These are phyloP conservation scores for Ancistrus triradiatus DNA, from an alignment of 2,113 vertebrate species.

Conservation along the genomic window DNA sequence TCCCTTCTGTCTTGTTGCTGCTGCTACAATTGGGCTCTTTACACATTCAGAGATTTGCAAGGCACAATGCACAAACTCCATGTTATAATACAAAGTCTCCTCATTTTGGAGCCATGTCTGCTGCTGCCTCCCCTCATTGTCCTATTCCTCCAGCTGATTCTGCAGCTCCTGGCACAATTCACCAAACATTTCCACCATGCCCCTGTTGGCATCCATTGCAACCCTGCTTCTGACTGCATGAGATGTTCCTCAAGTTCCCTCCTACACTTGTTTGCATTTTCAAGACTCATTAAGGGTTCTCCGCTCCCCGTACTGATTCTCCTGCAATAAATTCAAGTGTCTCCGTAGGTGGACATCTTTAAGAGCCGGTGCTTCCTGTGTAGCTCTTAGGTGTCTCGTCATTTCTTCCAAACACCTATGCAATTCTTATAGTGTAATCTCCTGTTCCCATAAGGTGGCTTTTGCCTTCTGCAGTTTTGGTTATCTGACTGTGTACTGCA, in stretches of 20 bases:
- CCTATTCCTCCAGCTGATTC: slow-evolving; percentile 69
- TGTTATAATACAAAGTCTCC: slow-evolving; percentile 76
- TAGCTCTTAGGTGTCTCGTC: slow-evolving; percentile 68
- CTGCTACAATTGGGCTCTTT: no score
- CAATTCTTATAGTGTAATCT: slow-evolving; percentile 70
- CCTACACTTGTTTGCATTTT: slow-evolving; percentile 74
- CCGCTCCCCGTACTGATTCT: slow-evolving; percentile 85
- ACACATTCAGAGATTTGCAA: slow-evolving; percentile 76
- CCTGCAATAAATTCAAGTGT: slow-evolving; percentile 78
- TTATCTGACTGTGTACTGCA: slow-evolving; percentile 73
- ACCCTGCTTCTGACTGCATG: slow-evolving; percentile 60
- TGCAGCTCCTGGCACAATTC: slow-evolving; percentile 78
- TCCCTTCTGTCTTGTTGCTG: no score
- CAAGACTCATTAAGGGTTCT: slow-evolving; percentile 74
- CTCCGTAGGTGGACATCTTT: slow-evolving; percentile 82
- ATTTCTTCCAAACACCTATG: slow-evolving; percentile 70
- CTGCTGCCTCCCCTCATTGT: slow-evolving; percentile 68
- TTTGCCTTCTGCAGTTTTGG: slow-evolving; percentile 59
- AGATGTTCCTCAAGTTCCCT: slow-evolving; percentile 77
- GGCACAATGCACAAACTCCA: slow-evolving; percentile 73
- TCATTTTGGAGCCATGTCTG: slow-evolving; percentile 72
- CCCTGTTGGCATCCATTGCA: slow-evolving; percentile 32
- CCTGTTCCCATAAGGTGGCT: slow-evolving; percentile 55
- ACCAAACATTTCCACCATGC: slow-evolving; percentile 61
- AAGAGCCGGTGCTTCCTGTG: slow-evolving; percentile 73